Percentiles rank a stretch among this genome's conserved stretches.
Evolutionary conservation across 2,797 vertebrate genomes (phyloP).

Genomic region (Anolis apletophallus): DNA sequence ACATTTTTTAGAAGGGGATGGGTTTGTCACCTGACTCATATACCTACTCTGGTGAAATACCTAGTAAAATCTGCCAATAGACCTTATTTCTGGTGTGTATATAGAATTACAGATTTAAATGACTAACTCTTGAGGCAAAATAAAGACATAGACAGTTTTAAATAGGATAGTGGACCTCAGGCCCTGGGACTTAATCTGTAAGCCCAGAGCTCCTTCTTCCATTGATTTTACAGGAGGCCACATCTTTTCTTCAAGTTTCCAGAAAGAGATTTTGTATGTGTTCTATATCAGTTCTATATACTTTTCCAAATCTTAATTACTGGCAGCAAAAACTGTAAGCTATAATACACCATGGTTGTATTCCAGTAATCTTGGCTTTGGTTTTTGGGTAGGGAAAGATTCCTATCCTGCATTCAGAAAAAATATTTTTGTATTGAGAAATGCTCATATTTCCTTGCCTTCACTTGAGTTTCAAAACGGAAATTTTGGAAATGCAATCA

Average conservation of each 20-base stretch:
- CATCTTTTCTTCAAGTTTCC: too few relatives aligned
- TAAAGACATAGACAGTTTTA: neutral
- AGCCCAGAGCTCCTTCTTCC: too few relatives aligned
- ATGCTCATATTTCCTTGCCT: conserved; percentile 8
- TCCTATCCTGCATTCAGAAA: neutral
- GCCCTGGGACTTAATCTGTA: too few relatives aligned
- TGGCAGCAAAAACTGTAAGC: too few relatives aligned
- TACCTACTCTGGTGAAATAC: neutral
- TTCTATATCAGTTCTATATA: too few relatives aligned
- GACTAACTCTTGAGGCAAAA: neutral
- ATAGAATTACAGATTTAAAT: neutral
- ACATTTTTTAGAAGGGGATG: neutral
- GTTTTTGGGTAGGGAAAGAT: neutral
- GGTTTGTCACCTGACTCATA: neutral
- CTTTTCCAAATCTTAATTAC: too few relatives aligned
- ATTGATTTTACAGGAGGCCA: too few relatives aligned
- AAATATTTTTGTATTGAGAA: neutral
- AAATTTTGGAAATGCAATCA: conserved; percentile 36
- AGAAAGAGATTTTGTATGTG: too few relatives aligned
- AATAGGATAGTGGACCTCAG: too few relatives aligned
- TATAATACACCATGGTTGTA: too few relatives aligned
- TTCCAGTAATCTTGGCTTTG: neutral
- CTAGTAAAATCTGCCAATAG: neutral
- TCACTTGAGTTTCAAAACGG: conserved; percentile 36
- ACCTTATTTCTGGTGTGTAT: neutral